These are phyloP conservation scores for Zelostemma sp. DNA, from an alignment of 1,140 invertebrate species.

Conservation along the genomic window DNA sequence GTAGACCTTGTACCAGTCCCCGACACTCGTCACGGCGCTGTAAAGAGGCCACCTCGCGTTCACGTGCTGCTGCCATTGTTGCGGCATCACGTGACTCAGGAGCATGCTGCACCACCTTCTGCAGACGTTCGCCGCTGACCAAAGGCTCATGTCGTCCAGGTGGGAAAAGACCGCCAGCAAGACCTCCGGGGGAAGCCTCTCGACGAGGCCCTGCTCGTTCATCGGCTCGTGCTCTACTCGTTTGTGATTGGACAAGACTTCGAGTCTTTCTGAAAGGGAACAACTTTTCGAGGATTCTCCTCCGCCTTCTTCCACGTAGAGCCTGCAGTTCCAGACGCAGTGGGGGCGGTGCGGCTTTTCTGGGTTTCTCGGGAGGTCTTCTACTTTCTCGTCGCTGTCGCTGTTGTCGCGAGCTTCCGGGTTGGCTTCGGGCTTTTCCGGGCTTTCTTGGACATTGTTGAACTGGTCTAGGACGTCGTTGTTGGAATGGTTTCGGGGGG, in stretches of 20 bases:
- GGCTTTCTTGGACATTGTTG: constrained; percentile 21
- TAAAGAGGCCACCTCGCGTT: constrained; percentile 86
- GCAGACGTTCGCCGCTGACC: constrained; percentile 89
- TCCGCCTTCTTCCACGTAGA: constrained; percentile 36
- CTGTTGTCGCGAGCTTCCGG: too few relatives aligned
- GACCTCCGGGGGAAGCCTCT: constrained; percentile 81
- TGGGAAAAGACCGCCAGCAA: constrained; percentile 89
- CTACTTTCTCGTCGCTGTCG: too few relatives aligned
- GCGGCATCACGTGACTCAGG: constrained; percentile 78
- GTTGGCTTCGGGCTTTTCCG: constrained; percentile 15
- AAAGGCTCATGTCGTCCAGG: constrained; percentile 91
- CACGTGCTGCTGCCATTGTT: constrained; percentile 83
- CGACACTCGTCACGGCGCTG: constrained; percentile 76
- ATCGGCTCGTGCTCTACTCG: constrained; percentile 61
- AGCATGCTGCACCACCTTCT: constrained; percentile 86
- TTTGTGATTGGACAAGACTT: constrained; percentile 66
- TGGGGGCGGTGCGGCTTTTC: constrained; percentile 18
- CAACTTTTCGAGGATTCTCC: constrained; percentile 55
- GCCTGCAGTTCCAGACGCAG: constrained; percentile 39
- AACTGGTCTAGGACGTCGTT: constrained; percentile 28
- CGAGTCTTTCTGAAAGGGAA: constrained; percentile 65
- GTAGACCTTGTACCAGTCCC: constrained; percentile 85
- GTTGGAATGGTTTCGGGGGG: constrained; percentile 13
- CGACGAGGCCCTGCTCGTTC: constrained; percentile 68
- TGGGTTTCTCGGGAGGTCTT: constrained; percentile 39